Evolutionary conservation across 2,797 vertebrate genomes (phyloP).

Genomic region (Rhyacichthys aspro): DNA sequence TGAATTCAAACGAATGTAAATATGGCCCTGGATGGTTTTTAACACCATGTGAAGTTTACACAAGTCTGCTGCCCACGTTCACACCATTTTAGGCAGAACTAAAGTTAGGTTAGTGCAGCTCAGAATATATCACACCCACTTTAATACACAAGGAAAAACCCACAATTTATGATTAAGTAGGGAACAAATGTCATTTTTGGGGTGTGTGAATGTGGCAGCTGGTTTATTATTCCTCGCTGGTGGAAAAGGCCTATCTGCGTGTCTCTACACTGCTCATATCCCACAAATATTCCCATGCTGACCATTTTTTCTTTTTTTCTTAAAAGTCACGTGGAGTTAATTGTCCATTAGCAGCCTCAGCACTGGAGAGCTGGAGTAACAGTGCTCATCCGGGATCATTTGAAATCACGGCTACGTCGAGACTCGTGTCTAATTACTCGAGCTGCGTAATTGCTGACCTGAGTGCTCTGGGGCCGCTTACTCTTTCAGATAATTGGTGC

Average conservation of each 20-base stretch:
- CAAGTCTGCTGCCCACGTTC: neutral
- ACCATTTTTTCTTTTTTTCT: constrained; percentile 6
- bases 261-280: constrained; percentile 7
- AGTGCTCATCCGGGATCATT: constrained; percentile 62
- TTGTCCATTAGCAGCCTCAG: constrained; percentile 49
- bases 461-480: constrained; percentile 59
- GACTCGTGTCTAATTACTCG: constrained; percentile 68
- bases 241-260: neutral
- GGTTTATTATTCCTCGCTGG: neutral
- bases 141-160: neutral
- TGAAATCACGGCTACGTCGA: constrained; percentile 51
- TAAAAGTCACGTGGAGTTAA: constrained; percentile 19
- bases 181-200: neutral
- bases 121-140: neutral
- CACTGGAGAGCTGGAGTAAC: constrained; percentile 35
- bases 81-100: neutral
- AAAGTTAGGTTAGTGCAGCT: neutral
- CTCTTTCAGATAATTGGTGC: constrained; percentile 64
- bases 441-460: constrained; percentile 65
- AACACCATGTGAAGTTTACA: no score
- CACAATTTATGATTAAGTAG: no score
- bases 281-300: constrained; percentile 13
- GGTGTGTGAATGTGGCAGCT: neutral
- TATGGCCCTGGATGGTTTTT: no score
- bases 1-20: no score